Evolutionary conservation across 2,888 invertebrate species (phyloP).

Genomic region (Drosophila multiciliata): DNA sequence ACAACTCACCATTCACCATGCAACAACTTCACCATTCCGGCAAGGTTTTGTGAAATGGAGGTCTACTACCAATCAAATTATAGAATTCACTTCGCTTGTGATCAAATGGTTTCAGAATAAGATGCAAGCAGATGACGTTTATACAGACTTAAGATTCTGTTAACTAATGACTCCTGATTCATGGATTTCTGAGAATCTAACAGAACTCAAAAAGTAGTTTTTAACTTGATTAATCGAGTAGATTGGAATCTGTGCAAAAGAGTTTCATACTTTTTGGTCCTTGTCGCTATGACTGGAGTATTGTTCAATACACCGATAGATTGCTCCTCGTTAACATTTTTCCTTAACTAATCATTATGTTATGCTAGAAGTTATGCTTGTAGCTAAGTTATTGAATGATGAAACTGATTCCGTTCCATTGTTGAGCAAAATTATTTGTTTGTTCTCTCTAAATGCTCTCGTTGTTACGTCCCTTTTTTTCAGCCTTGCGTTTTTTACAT

Average conservation of each 20-base stretch:
- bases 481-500: background rate
- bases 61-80: background rate
- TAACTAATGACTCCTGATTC: background rate
- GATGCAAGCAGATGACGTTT: background rate
- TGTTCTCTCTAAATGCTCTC: background rate
- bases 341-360: background rate
- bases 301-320: background rate
- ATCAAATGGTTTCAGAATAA: no score
- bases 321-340: background rate
- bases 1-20: no score
- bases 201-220: background rate
- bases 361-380: background rate
- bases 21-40: background rate
- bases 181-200: background rate
- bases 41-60: no score
- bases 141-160: background rate
- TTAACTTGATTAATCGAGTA: background rate
- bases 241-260: background rate
- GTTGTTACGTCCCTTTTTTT: no score
- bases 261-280: no score
- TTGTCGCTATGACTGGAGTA: background rate
- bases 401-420: background rate
- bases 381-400: background rate
- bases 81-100: background rate
- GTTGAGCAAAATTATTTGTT: background rate